phyloP scores from a whole-genome alignment of 1,140 invertebrate species.

The Rhopalosiphum maidis region DNA sequence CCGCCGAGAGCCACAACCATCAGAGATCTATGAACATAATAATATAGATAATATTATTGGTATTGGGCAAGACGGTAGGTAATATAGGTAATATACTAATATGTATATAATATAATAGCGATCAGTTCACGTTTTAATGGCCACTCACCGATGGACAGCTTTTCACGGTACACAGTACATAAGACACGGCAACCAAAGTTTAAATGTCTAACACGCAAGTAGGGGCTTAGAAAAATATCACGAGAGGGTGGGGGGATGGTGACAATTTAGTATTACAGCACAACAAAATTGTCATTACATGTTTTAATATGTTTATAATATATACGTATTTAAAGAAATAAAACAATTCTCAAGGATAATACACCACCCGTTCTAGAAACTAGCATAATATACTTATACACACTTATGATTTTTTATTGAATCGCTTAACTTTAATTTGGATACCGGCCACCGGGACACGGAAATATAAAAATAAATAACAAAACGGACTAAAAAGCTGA shows the following conservation, averaged over 20 bases:
- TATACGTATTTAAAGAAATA: background rate
- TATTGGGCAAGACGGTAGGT: background rate
- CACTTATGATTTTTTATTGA: too few species aligned
- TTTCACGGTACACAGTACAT: background rate
- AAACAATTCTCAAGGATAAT: too few species aligned
- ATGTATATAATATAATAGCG: background rate
- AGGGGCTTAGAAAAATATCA: background rate
- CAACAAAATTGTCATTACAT: too few species aligned
- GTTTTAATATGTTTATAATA: background rate
- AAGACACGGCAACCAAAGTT: background rate
- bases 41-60: background rate
- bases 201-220: background rate
- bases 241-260: too few species aligned
- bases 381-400: too few species aligned
- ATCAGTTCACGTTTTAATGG: background rate
- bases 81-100: background rate
- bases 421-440: too few species aligned
- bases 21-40: background rate
- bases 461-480: too few species aligned
- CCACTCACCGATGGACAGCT: background rate
- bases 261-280: too few species aligned
- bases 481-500: too few species aligned
- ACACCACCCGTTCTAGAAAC: too few species aligned
- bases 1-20: background rate
- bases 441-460: too few species aligned